phyloP scores from a whole-genome alignment of 2,113 vertebrate species.

The Crotalus viridis region DNA sequence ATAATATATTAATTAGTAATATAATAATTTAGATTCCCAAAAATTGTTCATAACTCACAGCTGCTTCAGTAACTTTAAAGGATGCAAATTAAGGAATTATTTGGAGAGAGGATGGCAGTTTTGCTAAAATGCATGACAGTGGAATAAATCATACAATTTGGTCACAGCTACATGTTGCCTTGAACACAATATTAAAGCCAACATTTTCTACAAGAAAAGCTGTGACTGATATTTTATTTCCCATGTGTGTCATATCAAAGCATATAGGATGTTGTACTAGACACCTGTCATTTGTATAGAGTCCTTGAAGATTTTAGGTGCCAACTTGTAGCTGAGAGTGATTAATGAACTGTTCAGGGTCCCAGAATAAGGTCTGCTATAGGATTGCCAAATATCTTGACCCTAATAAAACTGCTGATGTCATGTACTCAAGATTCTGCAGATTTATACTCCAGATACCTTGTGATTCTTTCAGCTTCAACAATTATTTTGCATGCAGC shows the following conservation, averaged over 20 bases:
- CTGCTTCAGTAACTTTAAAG: background rate
- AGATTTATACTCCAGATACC: slow-evolving; percentile 7
- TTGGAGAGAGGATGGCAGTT: background rate
- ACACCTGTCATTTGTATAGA: slow-evolving; percentile 18
- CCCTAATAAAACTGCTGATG: slow-evolving; percentile 16
- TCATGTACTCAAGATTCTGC: slow-evolving; percentile 4
- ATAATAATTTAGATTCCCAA: background rate
- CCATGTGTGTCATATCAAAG: slow-evolving; percentile 21
- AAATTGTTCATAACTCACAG: background rate
- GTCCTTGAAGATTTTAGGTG: slow-evolving; percentile 36
- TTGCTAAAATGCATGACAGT: background rate
- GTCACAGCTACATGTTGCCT: slow-evolving; percentile 18
- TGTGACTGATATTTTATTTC: slow-evolving; percentile 25
- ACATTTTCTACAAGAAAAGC: slow-evolving; percentile 18
- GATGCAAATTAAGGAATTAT: background rate
- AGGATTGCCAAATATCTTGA: slow-evolving; percentile 17
- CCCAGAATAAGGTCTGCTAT: slow-evolving; percentile 2
- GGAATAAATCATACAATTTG: slow-evolving; percentile 8
- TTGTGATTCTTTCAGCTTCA: background rate
- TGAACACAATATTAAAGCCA: slow-evolving; percentile 18
- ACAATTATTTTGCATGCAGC: background rate
- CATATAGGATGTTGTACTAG: slow-evolving; percentile 5
- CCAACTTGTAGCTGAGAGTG: slow-evolving; percentile 17
- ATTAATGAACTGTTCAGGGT: slow-evolving; percentile 27
- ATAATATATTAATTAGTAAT: background rate